Base-by-base conservation (phyloP, 1,140 invertebrate species). In the Scaptomyza graminum region DNA sequence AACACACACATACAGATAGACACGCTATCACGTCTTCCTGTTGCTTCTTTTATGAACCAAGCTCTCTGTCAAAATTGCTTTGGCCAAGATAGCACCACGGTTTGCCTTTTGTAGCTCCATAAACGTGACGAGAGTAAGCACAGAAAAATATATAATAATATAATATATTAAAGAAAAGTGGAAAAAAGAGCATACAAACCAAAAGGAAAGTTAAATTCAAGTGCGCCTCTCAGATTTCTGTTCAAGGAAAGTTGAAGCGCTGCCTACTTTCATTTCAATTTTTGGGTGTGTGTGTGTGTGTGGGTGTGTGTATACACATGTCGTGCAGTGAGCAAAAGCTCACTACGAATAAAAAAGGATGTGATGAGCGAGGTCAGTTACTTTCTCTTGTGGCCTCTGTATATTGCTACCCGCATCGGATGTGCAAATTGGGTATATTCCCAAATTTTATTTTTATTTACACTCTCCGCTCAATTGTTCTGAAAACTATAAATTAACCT, bases 1-100 rank as follows among this genome's bases (percentile, higher is more conserved):
- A 47, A 59, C 46, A 41, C n/a, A 47, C 8, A 41, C 39, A 41
- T 34, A 46, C 43, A 70, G 13, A 67, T 16, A 31, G 5, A 49
- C 11, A 49, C 31, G 9, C 37, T 15, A 57, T 57, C 34, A 41
- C 41, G 49, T 64, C 37, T 76, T 74, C 74, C 74, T 76, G 74
- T 76, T 76, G 74, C 74, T 76, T 76, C 54, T 68, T 62, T 63
- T 64, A 37, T 68, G 46, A 16, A 22, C 49, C 18, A 12, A 47
- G 60, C 44, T 57, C 15, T 31, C 22, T 22, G 34, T 5, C 28
- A n/a, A 75, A 55, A 75, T 74, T 71, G 56, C 71, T 50, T 16
- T 8, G 41, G 44, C 46, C 61, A 60, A 73, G 56, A 61, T 66
- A 41, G 43, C 34, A 57, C 66, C 51, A 43, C 50, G 44, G 59